These are phyloP conservation scores for Aricia artaxerxes DNA, from an alignment of 2,888 invertebrate genomes.

Conservation along the genomic window DNA sequence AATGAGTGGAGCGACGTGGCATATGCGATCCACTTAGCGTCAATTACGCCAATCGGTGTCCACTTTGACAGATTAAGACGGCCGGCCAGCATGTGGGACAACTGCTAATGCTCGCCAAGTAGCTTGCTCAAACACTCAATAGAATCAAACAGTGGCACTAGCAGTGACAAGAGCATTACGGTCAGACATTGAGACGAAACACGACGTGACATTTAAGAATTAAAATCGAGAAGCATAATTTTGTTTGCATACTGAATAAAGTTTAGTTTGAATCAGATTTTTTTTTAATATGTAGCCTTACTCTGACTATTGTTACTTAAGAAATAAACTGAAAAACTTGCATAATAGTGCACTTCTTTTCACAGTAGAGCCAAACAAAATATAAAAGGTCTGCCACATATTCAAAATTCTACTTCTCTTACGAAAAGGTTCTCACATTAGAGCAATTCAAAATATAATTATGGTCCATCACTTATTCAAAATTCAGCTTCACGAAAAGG, in stretches of 20 bases:
- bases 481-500: not conserved
- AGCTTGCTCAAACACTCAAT: not conserved
- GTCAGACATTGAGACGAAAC: not conserved
- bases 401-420: not conserved
- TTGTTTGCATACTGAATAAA: no score
- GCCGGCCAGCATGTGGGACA: slow-evolving; percentile 35
- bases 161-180: not conserved
- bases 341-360: no score
- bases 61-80: slow-evolving; percentile 40
- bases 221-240: no score
- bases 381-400: no score
- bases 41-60: slow-evolving; percentile 43
- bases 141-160: not conserved
- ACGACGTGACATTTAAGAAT: no score
- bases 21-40: slow-evolving; percentile 42
- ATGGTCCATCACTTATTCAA: not conserved
- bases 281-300: no score
- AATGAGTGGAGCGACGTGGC: slow-evolving; percentile 36
- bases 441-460: not conserved
- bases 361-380: no score
- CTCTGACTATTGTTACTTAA: no score
- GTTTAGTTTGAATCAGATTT: no score
- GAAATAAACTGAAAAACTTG: no score
- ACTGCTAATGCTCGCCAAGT: slow-evolving; percentile 14
- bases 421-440: not conserved